These are phyloP conservation scores for Zaprionus obscuricornis DNA, from an alignment of 2,888 invertebrate genomes.

Conservation along the genomic window DNA sequence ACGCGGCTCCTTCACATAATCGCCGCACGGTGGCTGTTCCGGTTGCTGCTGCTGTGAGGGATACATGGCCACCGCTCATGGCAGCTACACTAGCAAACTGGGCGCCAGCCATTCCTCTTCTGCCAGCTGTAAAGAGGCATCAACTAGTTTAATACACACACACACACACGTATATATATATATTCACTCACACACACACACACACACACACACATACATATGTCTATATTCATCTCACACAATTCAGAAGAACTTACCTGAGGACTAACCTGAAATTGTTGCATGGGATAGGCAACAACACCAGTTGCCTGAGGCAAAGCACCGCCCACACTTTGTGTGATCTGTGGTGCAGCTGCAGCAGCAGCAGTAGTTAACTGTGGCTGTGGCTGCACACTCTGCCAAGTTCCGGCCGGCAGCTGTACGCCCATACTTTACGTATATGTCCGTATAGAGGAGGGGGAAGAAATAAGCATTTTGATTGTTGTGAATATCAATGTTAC, in stretches of 20 bases:
- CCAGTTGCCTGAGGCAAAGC: slow-evolving; percentile 90
- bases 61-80: slow-evolving; percentile 84
- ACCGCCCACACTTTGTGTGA: slow-evolving; percentile 86
- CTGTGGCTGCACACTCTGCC: slow-evolving; percentile 90
- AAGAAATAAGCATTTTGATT: background rate
- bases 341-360: slow-evolving; percentile 86
- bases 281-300: slow-evolving; percentile 94
- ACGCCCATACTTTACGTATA: slow-evolving; percentile 96
- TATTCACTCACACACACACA: slow-evolving; percentile 5
- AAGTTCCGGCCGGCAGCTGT: slow-evolving; percentile 90
- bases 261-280: slow-evolving; percentile 92
- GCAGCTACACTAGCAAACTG: slow-evolving; percentile 92
- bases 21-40: slow-evolving; percentile 42
- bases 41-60: slow-evolving; percentile 64
- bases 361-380: slow-evolving; percentile 87
- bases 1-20: slow-evolving; percentile 47
- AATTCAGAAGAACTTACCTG: slow-evolving; percentile 80
- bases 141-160: no score
- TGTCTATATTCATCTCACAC: no score
- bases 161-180: no score
- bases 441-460: background rate
- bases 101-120: slow-evolving; percentile 95
- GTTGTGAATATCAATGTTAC: slow-evolving; percentile 53
- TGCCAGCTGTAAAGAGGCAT: slow-evolving; percentile 85
- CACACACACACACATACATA: slow-evolving; percentile 15